Evolutionary conservation across 2,797 vertebrate species (phyloP), one percentile per base, ranked within the genome.

Genomic region (Hylomyscus alleni): DNA sequence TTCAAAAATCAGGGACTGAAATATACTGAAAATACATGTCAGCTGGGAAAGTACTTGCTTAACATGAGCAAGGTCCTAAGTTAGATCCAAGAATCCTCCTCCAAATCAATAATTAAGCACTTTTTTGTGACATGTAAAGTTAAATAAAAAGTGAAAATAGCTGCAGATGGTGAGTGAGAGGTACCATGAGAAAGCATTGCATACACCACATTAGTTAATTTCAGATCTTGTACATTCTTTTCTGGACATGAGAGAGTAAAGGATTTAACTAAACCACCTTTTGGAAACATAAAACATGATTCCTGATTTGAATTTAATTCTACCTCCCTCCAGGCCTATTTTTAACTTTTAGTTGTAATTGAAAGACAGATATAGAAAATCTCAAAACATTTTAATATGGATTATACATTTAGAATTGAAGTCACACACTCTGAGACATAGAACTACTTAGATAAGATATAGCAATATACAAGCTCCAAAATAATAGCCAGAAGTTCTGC

Each of bases 331-430:
- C 11, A 65, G 37, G 3, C 17, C 19, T 90, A 65, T 14, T 52
- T 31, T 69, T 92, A 93, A 91, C 20, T 6, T 88, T 85, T 37
- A 85, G 34, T 50, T 89, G 58, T 54, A 22, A 56, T 31, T 44
- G 19, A 96, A 54, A 96, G 34, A 67, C 69, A 12, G 47, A 40
- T 58, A 34, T 62, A 72, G 29, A 92, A 95, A 94, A 93, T 56
- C 26, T 44, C 72, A 90, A 88, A 69, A 54, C 40, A 90, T 78
- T 37, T 78, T 95, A 96, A 82, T 62, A 90, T 6, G 96, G 24
- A 22, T 10, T 93, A 82, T 37, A 76, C 3, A 89, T 44, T 69
- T 95, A 90, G 54, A 82, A 76, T 81, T 82, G 31, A 12, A 81
- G n/a, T 87, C 47, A 84, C 78, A 95, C 75, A 37, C 89, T 84